Percentiles rank a stretch among this genome's conserved stretches.
Evolutionary conservation across 2,888 invertebrate species (phyloP).

Genomic region (Ariolimax columbianus): DNA sequence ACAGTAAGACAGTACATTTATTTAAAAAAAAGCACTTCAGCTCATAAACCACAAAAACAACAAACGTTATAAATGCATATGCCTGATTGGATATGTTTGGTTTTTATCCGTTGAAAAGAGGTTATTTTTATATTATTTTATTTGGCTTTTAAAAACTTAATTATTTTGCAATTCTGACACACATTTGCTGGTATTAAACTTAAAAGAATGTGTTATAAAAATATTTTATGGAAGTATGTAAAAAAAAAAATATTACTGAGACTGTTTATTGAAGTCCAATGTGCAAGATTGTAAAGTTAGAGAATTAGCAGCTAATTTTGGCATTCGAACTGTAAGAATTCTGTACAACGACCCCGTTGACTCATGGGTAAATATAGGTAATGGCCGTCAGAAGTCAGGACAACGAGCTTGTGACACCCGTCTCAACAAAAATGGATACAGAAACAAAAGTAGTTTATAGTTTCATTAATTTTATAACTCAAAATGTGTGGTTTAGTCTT

Average conservation of each 20-base stretch:
- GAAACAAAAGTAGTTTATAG: slow-evolving; percentile 54
- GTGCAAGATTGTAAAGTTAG: neutral
- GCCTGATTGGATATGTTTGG: neutral
- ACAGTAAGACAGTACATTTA: no score
- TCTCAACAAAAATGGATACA: slow-evolving; percentile 56
- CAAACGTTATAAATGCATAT: no score
- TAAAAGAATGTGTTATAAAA: neutral
- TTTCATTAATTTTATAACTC: slow-evolving; percentile 15
- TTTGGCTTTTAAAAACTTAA: neutral
- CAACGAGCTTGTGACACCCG: slow-evolving; percentile 29
- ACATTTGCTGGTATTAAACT: no score
- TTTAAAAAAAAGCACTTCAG: no score
- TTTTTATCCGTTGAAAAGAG: neutral
- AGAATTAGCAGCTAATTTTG: neutral
- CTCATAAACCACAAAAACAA: no score
- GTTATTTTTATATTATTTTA: neutral
- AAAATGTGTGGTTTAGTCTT: neutral
- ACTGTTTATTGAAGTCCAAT: neutral
- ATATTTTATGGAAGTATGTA: neutral
- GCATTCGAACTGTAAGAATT: neutral
- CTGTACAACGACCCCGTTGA: slow-evolving; percentile 42
- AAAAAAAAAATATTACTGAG: neutral
- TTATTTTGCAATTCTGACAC: neutral
- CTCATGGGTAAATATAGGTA: slow-evolving; percentile 59
- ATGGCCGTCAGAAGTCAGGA: slow-evolving; percentile 51